phyloP scores from a whole-genome alignment of 2,888 invertebrate species.

The Xestia sexstrigata region DNA sequence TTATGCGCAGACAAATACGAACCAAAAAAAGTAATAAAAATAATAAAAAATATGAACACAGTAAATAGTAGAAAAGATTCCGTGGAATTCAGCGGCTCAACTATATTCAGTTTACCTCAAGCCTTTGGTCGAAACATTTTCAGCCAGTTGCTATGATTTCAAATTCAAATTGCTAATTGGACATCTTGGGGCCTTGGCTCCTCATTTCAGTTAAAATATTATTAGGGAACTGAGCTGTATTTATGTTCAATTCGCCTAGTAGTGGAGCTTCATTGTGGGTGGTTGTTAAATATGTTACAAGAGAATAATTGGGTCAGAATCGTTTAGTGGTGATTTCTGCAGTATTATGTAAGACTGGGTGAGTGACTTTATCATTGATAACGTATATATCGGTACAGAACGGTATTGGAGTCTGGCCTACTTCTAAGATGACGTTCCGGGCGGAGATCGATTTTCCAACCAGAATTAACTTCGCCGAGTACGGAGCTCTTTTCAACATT shows the following conservation, averaged over 20 bases:
- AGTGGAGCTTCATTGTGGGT: slow-evolving; percentile 17
- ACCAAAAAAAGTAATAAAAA: too few species aligned
- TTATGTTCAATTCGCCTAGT: slow-evolving; percentile 25
- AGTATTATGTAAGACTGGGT: not conserved
- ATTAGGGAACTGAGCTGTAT: slow-evolving; percentile 1
- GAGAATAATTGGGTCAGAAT: slow-evolving; percentile 10
- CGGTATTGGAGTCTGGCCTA: slow-evolving; percentile 24
- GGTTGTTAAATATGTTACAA: slow-evolving; percentile 30
- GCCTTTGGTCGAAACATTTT: not conserved
- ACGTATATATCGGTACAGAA: slow-evolving; percentile 9
- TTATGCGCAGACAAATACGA: too few species aligned
- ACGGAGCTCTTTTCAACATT: slow-evolving; percentile 3
- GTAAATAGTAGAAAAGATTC: not conserved
- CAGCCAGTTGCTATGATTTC: slow-evolving; percentile 16
- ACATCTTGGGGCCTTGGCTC: not conserved
- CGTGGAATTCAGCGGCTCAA: not conserved
- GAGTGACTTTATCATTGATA: not conserved
- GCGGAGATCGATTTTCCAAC: slow-evolving; percentile 28
- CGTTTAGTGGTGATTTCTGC: slow-evolving; percentile 3
- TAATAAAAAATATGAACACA: not conserved
- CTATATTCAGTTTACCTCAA: not conserved
- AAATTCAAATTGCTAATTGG: slow-evolving; percentile 17
- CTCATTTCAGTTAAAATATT: slow-evolving; percentile 7
- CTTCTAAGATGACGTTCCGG: slow-evolving; percentile 26
- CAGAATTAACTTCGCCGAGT: slow-evolving; percentile 7